Evolutionary conservation across 2,888 invertebrate species (phyloP).

Genomic region (Escarpia spicata): DNA sequence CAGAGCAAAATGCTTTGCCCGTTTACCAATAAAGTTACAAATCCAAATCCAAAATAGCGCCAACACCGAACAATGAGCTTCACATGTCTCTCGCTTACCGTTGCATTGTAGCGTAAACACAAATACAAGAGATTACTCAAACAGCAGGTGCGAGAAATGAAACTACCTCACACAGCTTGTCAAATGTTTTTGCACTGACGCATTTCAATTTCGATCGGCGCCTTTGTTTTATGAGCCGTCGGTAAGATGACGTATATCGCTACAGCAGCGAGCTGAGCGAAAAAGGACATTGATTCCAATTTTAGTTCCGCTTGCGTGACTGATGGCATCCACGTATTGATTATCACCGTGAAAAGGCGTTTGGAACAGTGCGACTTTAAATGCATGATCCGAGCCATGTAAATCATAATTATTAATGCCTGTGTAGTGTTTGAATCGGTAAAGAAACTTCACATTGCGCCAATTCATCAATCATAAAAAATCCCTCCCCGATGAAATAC

Average conservation of each 20-base stretch:
- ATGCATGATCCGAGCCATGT: conserved; percentile 16
- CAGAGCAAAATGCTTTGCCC: too few relatives aligned
- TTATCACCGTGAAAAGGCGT: not conserved
- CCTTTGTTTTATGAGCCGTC: not conserved
- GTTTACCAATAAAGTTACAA: too few relatives aligned
- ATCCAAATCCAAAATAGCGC: too few relatives aligned
- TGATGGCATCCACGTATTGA: not conserved
- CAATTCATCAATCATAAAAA: not conserved
- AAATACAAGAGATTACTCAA: not conserved
- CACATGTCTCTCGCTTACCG: too few relatives aligned
- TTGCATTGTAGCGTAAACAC: not conserved
- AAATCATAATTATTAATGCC: conserved; percentile 16
- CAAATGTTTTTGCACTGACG: not conserved
- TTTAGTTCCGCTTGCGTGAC: not conserved
- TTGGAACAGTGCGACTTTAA: not conserved
- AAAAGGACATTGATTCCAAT: not conserved
- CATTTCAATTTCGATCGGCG: not conserved
- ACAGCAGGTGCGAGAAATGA: not conserved
- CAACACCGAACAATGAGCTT: too few relatives aligned
- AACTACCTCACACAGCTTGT: not conserved
- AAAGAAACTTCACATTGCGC: not conserved
- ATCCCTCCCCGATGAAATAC: not conserved
- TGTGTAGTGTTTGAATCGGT: not conserved
- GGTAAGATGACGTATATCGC: not conserved
- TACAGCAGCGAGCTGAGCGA: too few relatives aligned